Evolutionary conservation across 1,140 invertebrate genomes (phyloP).

Genomic region (Drosophila tristis): DNA sequence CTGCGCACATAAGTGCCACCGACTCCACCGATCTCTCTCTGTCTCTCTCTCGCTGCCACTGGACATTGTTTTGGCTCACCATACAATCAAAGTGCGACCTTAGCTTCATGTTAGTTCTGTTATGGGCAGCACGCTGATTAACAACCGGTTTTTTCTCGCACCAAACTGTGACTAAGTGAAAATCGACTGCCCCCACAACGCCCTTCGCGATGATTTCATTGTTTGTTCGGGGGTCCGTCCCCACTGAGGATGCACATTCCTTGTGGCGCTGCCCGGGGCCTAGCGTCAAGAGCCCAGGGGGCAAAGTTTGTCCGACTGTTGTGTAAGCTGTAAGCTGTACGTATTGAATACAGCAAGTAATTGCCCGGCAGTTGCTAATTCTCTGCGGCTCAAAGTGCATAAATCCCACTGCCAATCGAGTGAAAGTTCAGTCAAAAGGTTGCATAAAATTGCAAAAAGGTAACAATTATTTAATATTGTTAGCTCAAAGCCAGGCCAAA

Average conservation of each 20-base stretch:
- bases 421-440: slow-evolving; percentile 35
- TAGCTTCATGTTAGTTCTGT: slow-evolving; percentile 43
- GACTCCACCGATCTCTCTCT: neutral
- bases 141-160: slow-evolving; percentile 53
- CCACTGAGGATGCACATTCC: slow-evolving; percentile 64
- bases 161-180: slow-evolving; percentile 53
- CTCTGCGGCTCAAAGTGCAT: slow-evolving; percentile 51
- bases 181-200: slow-evolving; percentile 7
- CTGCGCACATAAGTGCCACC: slow-evolving; percentile 1
- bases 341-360: slow-evolving; percentile 40
- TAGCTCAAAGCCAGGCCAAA: neutral
- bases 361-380: slow-evolving; percentile 52
- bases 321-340: slow-evolving; percentile 45
- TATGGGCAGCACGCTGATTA: slow-evolving; percentile 31
- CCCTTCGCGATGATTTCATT: slow-evolving; percentile 24
- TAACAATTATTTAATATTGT: neutral
- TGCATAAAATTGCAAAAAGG: slow-evolving; percentile 10
- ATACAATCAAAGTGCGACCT: slow-evolving; percentile 40
- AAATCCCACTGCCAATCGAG: slow-evolving; percentile 20
- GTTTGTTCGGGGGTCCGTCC: slow-evolving; percentile 22
- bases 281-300: slow-evolving; percentile 34
- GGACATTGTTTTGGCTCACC: slow-evolving; percentile 16
- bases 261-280: slow-evolving; percentile 9
- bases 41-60: too few relatives aligned
- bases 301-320: slow-evolving; percentile 45